Evolutionary conservation across 2,797 vertebrate genomes (phyloP).

Genomic region (Myotis vivesi): DNA sequence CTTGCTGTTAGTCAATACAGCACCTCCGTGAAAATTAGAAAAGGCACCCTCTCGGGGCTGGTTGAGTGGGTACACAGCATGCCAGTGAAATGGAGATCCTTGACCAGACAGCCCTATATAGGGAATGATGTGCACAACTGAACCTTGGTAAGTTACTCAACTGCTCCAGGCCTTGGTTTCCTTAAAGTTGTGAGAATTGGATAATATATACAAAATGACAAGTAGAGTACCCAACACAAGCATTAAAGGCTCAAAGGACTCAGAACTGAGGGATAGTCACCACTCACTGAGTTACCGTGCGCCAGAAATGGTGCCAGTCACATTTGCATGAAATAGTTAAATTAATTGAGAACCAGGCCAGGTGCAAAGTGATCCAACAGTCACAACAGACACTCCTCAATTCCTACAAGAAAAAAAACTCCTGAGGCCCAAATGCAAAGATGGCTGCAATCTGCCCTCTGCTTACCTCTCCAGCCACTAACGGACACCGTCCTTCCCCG

Average conservation of each 20-base stretch:
- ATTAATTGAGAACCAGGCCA: not conserved
- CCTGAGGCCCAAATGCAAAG: not conserved
- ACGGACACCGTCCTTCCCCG: no score
- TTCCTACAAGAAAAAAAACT: not conserved
- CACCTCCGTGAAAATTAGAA: not conserved
- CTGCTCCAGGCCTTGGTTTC: not conserved
- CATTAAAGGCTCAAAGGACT: not conserved
- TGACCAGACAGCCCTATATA: not conserved
- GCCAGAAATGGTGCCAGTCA: not conserved
- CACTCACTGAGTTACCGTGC: not conserved
- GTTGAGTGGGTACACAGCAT: not conserved
- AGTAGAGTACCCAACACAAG: not conserved
- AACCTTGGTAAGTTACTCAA: not conserved
- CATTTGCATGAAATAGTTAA: not conserved
- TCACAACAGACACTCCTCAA: not conserved
- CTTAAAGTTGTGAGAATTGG: not conserved
- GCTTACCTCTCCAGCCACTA: not conserved
- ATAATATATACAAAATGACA: not conserved
- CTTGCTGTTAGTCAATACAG: not conserved
- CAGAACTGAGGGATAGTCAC: not conserved
- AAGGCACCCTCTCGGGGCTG: not conserved
- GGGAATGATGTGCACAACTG: not conserved
- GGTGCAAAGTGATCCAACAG: not conserved
- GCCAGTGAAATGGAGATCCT: not conserved
- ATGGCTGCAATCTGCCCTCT: not conserved